These are phyloP conservation scores for Hydriomena furcata DNA, from an alignment of 2,888 invertebrate species.

Conservation along the genomic window DNA sequence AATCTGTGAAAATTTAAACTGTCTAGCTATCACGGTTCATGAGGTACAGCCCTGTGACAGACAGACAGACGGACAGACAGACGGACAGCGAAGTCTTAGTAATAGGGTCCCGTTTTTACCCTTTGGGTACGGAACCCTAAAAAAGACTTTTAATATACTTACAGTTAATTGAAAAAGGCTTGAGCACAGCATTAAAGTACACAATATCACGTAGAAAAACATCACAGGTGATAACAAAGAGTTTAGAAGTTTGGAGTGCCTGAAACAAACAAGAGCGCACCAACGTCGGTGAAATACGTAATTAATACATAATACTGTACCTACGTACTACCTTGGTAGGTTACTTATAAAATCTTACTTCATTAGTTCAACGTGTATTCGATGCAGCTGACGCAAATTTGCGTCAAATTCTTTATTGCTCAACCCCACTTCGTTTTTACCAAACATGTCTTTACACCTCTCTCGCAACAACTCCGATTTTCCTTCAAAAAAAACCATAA, in stretches of 20 bases:
- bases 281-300: no score
- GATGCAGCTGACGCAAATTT: conserved; percentile 54
- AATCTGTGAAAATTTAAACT: no score
- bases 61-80: no score
- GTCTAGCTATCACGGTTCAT: no score
- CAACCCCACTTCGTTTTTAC: conserved; percentile 31
- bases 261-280: conserved; percentile 43
- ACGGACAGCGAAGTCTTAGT: no score
- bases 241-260: conserved; percentile 64
- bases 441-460: conserved; percentile 61
- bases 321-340: no score
- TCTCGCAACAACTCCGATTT: conserved; percentile 63
- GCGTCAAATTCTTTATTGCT: conserved; percentile 42
- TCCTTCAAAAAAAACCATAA: conserved; percentile 69
- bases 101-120: no score
- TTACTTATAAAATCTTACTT: conserved; percentile 54
- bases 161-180: conserved; percentile 71
- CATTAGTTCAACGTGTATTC: conserved; percentile 52
- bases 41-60: no score
- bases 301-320: background rate
- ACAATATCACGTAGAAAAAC: conserved; percentile 70
- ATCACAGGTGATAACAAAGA: conserved; percentile 70
- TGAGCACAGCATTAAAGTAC: conserved; percentile 67
- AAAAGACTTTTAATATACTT: conserved; percentile 41
- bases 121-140: no score